phyloP scores from a whole-genome alignment of 2,113 vertebrate genomes.

The Tringa solitaria region DNA sequence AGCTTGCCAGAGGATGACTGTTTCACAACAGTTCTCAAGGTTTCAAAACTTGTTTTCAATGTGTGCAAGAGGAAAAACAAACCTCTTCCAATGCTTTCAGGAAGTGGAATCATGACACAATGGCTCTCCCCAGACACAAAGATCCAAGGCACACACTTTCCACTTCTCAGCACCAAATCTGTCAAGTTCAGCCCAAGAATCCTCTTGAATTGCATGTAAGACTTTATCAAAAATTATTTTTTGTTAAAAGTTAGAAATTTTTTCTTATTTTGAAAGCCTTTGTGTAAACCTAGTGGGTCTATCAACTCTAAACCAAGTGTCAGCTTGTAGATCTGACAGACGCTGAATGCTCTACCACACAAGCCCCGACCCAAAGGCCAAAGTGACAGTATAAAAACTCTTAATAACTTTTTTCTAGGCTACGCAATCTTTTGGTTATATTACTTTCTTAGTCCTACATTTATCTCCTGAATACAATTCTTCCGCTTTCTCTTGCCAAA shows the following conservation, averaged over 20 bases:
- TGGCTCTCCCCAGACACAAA: not conserved
- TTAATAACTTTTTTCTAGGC: not conserved
- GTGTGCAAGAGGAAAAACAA: not conserved
- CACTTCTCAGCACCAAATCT: not conserved
- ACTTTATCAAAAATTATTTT: not conserved
- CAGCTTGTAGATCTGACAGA: not conserved
- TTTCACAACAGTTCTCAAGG: constrained; percentile 33
- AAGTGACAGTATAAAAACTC: not conserved
- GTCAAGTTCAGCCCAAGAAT: not conserved
- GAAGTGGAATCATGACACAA: not conserved
- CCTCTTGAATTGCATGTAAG: not conserved
- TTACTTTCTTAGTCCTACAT: not conserved
- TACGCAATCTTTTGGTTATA: not conserved
- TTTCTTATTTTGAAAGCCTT: not conserved
- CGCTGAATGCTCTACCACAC: not conserved
- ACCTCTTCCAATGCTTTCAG: not conserved
- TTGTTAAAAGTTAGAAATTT: not conserved
- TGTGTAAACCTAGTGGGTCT: not conserved
- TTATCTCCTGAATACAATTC: not conserved
- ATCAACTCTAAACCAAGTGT: not conserved
- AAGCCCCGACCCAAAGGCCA: not conserved
- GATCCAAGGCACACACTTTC: not conserved
- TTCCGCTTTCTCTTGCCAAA: not conserved
- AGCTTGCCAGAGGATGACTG: constrained; percentile 17
- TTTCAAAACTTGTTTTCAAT: constrained; percentile 48